These are phyloP conservation scores for Cyanistes caeruleus DNA, from an alignment of 2,113 vertebrate genomes.

Conservation along the genomic window DNA sequence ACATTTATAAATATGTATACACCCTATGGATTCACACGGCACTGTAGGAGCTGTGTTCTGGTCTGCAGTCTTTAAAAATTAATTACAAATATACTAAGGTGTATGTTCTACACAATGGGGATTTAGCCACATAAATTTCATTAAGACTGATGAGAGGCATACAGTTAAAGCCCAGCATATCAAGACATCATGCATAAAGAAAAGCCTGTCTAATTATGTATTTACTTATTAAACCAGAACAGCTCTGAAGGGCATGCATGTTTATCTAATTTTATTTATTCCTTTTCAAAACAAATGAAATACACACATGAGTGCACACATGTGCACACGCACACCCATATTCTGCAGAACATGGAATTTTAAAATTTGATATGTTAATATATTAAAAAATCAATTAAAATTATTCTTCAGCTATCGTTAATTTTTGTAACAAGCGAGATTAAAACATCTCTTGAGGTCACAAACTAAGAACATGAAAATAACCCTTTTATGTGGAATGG, in stretches of 20 bases:
- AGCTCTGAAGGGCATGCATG: conserved; percentile 16
- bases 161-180: conserved; percentile 22
- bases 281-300: background rate
- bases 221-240: conserved; percentile 53
- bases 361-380: background rate
- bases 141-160: conserved; percentile 54
- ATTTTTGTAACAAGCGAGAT: background rate
- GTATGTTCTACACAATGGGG: background rate
- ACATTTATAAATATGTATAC: conserved; percentile 68
- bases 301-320: background rate
- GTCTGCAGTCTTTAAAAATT: conserved; percentile 56
- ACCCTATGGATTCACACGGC: conserved; percentile 8
- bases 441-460: background rate
- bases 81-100: conserved; percentile 58
- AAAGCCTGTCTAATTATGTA: conserved; percentile 43
- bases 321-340: rapidly evolving
- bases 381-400: background rate
- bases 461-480: conserved; percentile 1
- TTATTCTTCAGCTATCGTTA: background rate
- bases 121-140: conserved; percentile 56
- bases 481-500: background rate
- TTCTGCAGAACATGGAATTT: background rate
- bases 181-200: conserved; percentile 38
- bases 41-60: background rate
- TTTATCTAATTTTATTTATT: conserved; percentile 27